phyloP scores from a whole-genome alignment of 2,113 vertebrate species.

The Oreocharis arfaki region DNA sequence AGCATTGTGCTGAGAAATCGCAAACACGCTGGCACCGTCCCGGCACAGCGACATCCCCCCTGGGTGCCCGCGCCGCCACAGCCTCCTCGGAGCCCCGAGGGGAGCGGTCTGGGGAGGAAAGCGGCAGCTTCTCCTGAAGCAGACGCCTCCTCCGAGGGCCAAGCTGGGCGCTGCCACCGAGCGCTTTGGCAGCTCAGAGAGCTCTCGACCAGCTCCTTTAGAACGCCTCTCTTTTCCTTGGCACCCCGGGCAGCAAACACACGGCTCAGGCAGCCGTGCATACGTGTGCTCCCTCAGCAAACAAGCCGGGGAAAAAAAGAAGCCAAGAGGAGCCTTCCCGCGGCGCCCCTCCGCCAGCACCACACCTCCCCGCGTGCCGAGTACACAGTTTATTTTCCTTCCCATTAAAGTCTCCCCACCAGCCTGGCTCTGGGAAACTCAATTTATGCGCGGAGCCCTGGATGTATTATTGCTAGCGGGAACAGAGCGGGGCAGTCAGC shows the following conservation, averaged over 20 bases:
- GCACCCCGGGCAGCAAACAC: neutral
- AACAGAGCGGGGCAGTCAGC: conserved; percentile 60
- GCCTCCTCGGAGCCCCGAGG: neutral
- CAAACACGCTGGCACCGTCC: neutral
- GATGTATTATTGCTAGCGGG: conserved; percentile 60
- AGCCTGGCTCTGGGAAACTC: conserved; percentile 47
- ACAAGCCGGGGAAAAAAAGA: neutral
- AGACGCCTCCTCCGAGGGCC: neutral
- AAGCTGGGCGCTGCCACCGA: neutral
- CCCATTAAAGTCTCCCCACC: conserved; percentile 51
- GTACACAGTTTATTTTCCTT: conserved; percentile 66
- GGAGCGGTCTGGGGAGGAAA: neutral
- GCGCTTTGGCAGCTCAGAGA: neutral
- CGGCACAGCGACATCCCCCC: neutral
- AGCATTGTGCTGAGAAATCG: conserved; percentile 60
- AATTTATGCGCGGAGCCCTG: conserved; percentile 48
- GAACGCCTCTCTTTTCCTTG: neutral
- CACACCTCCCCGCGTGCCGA: conserved; percentile 28
- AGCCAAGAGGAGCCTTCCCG: neutral
- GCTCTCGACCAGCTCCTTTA: neutral
- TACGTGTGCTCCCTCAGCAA: conserved; percentile 18
- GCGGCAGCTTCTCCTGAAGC: neutral
- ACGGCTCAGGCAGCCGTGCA: neutral
- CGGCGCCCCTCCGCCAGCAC: neutral
- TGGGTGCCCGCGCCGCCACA: neutral